Base-by-base conservation (phyloP, 2,113 vertebrate genomes). In the Drymodes brunneopygia region DNA sequence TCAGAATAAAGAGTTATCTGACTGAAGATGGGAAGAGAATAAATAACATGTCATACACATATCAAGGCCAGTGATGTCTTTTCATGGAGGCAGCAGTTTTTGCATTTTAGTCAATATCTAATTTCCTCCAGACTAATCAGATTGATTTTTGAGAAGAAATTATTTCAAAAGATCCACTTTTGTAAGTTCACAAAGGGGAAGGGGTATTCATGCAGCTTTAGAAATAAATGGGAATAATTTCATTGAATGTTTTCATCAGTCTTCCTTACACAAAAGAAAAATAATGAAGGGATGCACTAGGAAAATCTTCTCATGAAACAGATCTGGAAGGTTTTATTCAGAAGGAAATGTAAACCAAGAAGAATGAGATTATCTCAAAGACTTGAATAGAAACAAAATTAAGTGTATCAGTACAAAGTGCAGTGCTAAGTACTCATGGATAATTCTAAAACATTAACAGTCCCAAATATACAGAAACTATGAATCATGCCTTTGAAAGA, bases 31-130 rank as follows among this genome's bases (percentile, higher is more conserved):
- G 27, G 53, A 80, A 86, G 33, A 80, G 10, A 70, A 50, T 91
- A 87, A 69, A 64, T 51, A 48, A 29, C 60, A 33, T 72, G 57
- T 79, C 61, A 53, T 50, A 42, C 3, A 14, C 28, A 72, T 53
- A 50, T 69, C 24, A 60, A 91, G 27, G 27, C 22, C 60, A 69
- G 42, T 5, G 42, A 54, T 66, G 27, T 47, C 54, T 73, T 93
- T 86, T 54, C 50, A 78, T 11, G 11, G 29, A 92, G 58, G 42
- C 24, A 80, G 29, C 25, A 23, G 11, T 36, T 72, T 88, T 85
- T 82, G 45, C 23, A 83, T 91, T 89, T 87, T 60, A 89, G 53
- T 92, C 93, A 81, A 89, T 93, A 93, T 67, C 61, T 91, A 89
- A 91, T 95, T 96, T 92, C 61, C 81, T 87, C 17, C n/a, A 79